Conservation (phyloP, 2,888 invertebrate species). For the Agrotis puta region DNA sequence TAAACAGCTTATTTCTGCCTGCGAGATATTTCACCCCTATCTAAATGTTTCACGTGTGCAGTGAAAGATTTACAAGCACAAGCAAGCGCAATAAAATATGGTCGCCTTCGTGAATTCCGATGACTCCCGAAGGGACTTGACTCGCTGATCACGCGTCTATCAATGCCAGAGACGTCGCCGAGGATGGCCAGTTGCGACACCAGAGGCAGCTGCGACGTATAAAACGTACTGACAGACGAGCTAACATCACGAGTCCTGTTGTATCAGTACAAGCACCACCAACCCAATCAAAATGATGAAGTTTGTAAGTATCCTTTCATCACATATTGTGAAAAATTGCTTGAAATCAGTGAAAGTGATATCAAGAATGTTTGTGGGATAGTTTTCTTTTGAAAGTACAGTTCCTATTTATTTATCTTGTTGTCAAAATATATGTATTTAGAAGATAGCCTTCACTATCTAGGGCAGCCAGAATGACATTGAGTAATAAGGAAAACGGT, state of each 20-base stretch:
- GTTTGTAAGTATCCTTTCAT: conserved; percentile 78
- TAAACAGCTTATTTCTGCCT: background rate
- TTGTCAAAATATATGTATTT: too few species aligned
- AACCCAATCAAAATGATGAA: conserved; percentile 85
- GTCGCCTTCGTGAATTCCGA: conserved; percentile 64
- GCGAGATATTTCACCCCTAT: conserved; percentile 18
- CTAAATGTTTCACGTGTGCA: conserved; percentile 25
- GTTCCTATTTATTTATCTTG: background rate
- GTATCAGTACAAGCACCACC: conserved; percentile 74
- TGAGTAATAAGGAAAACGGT: background rate
- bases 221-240: conserved; percentile 74
- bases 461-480: background rate
- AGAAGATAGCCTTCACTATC: background rate
- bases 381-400: background rate
- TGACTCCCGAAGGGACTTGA: conserved; percentile 74
- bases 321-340: background rate
- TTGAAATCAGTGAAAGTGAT: conserved; percentile 8
- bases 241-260: conserved; percentile 77
- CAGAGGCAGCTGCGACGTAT: conserved; percentile 71
- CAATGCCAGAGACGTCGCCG: conserved; percentile 85
- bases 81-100: conserved; percentile 51
- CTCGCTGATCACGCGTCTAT: conserved; percentile 82
- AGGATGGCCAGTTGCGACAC: conserved; percentile 78
- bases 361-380: background rate
- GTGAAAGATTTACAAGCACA: conserved; percentile 57